Percentiles rank a stretch among this genome's conserved stretches.
phyloP scores from a whole-genome alignment of 2,888 invertebrate genomes.

The Acanthopleura granulata region DNA sequence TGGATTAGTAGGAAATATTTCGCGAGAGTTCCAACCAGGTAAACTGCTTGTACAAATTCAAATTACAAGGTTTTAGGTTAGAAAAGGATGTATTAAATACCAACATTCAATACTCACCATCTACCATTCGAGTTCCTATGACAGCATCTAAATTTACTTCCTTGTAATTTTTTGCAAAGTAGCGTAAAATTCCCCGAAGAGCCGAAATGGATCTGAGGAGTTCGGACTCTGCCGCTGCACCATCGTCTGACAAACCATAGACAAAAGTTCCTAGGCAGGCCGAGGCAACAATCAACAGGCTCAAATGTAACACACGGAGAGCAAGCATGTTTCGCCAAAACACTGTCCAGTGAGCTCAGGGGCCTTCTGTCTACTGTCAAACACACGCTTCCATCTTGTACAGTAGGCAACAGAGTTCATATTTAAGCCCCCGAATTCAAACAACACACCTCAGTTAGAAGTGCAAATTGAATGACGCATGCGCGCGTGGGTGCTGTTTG shows the following conservation, averaged over 20 bases:
- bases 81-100: not conserved
- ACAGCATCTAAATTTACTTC: conserved; percentile 62
- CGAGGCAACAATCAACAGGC: too few species aligned
- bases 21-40: too few species aligned
- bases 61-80: not conserved
- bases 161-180: conserved; percentile 48
- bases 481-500: conserved; percentile 4
- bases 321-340: too few species aligned
- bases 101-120: conserved; percentile 46
- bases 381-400: not conserved
- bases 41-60: not conserved
- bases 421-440: conserved; percentile 10
- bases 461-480: not conserved
- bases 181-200: conserved; percentile 44
- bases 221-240: not conserved
- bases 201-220: conserved; percentile 34
- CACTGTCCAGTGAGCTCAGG: not conserved
- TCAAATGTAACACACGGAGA: too few species aligned
- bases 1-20: too few species aligned
- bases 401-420: not conserved
- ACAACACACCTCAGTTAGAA: conserved; percentile 5
- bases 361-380: not conserved
- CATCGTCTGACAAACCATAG: not conserved
- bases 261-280: not conserved
- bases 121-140: conserved; percentile 62